Conservation (phyloP, 2,888 invertebrate genomes). For the Caenorhabditis sp. region DNA sequence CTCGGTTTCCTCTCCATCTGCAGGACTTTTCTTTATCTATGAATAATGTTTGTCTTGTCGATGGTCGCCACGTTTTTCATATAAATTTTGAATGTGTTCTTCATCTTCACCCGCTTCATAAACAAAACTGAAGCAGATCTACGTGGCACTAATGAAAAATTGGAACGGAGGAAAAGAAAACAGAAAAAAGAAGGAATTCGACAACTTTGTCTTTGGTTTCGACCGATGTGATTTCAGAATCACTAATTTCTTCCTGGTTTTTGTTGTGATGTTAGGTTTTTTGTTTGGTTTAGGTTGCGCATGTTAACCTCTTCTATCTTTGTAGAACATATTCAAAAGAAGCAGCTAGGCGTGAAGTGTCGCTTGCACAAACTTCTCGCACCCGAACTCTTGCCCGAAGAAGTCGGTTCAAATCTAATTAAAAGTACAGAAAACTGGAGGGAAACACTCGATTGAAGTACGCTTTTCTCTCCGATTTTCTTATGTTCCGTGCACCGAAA, state of each 20-base stretch:
- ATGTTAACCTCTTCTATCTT: no score
- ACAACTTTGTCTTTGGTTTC: background rate
- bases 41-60: conserved; percentile 54
- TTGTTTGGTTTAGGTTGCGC: no score
- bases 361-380: conserved; percentile 23
- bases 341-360: conserved; percentile 21
- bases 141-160: background rate
- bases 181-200: background rate
- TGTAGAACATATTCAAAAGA: conserved; percentile 1
- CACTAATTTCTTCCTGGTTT: conserved; percentile 12
- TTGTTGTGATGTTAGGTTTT: conserved; percentile 1
- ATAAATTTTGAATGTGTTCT: conserved; percentile 62
- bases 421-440: conserved; percentile 53
- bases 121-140: background rate
- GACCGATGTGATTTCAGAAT: conserved; percentile 8
- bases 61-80: conserved; percentile 54
- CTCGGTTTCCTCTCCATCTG: conserved; percentile 30
- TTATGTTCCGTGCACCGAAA: conserved; percentile 13
- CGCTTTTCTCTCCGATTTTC: conserved; percentile 17
- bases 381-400: conserved; percentile 3
- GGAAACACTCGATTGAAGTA: conserved; percentile 30
- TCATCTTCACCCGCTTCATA: conserved; percentile 1
- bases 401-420: conserved; percentile 43
- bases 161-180: background rate
- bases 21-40: conserved; percentile 57